These are phyloP conservation scores for Agapostemon virescens DNA, from an alignment of 2,888 invertebrate species.

Conservation along the genomic window DNA sequence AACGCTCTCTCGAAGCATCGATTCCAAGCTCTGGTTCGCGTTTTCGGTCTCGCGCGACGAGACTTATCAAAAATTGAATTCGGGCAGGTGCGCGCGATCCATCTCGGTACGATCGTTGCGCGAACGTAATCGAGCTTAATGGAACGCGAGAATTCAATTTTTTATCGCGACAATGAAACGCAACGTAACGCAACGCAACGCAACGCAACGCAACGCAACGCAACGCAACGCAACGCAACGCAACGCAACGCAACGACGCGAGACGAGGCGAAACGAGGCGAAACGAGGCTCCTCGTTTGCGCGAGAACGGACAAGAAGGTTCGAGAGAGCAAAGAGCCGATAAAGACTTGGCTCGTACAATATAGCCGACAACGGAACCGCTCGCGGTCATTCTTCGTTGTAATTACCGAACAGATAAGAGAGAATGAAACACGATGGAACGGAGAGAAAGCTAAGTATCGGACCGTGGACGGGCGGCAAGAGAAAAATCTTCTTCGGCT, in stretches of 20 bases:
- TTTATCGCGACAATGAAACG: background rate
- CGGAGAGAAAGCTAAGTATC: constrained; percentile 43
- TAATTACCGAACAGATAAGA: constrained; percentile 70
- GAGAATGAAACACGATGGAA: constrained; percentile 51
- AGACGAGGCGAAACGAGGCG: too few species aligned
- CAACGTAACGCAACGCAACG: background rate
- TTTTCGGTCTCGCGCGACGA: background rate
- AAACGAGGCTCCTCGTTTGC: too few species aligned
- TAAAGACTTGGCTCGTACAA: constrained; percentile 74
- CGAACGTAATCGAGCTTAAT: background rate
- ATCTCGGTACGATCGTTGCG: background rate
- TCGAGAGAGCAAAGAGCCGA: constrained; percentile 63
- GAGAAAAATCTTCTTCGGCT: constrained; percentile 66
- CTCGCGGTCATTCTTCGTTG: constrained; percentile 69
- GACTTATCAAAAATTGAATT: constrained; percentile 3
- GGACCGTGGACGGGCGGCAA: constrained; percentile 53
- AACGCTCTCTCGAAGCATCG: constrained; percentile 52
- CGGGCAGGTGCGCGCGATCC: background rate
- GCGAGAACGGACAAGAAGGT: background rate
- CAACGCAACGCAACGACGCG: background rate
- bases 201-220: too few species aligned
- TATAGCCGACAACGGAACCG: constrained; percentile 63
- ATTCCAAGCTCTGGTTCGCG: constrained; percentile 7
- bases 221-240: background rate
- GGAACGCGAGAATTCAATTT: constrained; percentile 3